phyloP scores from a whole-genome alignment of 2,113 vertebrate species.

The Pygoscelis antarcticus region DNA sequence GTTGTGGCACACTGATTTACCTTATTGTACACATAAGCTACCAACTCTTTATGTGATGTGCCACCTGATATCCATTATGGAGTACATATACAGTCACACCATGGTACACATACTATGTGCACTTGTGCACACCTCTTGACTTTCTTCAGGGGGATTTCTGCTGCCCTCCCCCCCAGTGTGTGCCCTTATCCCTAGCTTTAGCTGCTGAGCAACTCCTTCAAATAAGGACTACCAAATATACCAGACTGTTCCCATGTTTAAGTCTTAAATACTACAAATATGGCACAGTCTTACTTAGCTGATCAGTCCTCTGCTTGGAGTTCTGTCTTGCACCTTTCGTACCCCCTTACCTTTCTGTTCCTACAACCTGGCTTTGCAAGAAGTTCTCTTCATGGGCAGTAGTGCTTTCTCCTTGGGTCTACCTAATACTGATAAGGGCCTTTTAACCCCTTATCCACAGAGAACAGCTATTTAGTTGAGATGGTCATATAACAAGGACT shows the following conservation, averaged over 20 bases:
- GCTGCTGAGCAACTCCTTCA: neutral
- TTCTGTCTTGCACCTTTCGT: neutral
- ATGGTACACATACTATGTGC: neutral
- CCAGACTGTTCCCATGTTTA: neutral
- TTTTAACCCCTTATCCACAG: neutral
- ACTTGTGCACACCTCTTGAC: too few species aligned
- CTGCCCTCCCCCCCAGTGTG: fast-evolving
- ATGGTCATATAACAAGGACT: neutral
- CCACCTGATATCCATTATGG: neutral
- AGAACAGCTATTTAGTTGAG: neutral
- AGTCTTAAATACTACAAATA: neutral
- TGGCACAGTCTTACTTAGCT: neutral
- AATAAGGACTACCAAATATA: neutral
- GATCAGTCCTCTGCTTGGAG: neutral
- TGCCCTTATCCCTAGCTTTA: neutral
- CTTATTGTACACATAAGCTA: neutral
- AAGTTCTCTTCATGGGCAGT: neutral
- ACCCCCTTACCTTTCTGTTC: neutral
- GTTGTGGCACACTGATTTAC: neutral
- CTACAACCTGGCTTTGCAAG: neutral
- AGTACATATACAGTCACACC: neutral
- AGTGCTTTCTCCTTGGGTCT: neutral
- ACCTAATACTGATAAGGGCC: neutral
- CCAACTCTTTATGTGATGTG: neutral
- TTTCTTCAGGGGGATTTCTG: neutral